Base-by-base conservation (phyloP, 1,140 invertebrate species). In the Drosophila grimshawi region DNA sequence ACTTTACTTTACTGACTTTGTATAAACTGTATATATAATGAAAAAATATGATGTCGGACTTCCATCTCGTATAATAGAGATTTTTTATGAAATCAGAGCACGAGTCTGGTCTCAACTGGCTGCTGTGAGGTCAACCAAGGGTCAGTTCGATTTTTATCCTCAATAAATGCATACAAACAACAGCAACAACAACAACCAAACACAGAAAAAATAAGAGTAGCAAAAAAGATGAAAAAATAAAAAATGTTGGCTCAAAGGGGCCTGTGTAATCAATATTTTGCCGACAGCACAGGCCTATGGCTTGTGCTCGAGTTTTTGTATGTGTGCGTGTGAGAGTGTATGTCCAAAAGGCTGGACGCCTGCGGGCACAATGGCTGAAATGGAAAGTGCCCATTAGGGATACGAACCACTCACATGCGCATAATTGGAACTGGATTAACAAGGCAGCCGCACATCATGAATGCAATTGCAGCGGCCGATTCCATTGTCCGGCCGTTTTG, bases 391-490 rank as follows among this genome's bases (percentile, higher is more conserved):
- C 86, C 85, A 89, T 88, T 83, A 88, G 85, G 82, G 76, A 79
- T 69, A 65, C 69, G 71, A 82, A 46, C 53, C 82, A 88, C 83
- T 86, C 85, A 88, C 76, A 86, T 77, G 77, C 65, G 73, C 85
- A 85, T 89, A 89, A 89, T 89, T 89, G 85, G 78, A 85, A 80
- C 85, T 81, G 85, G 85, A 89, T 89, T 89, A 89, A 85, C 85
- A 88, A 85, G 77, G 70, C 83, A 70, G 56, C 62, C 62, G 59
- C 46, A 70, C 68, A 52, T 76, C 57, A 46, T 76, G 64, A 80
- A 78, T 88, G 80, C 85, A 81, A 73, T 83, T 64, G 72, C 59
- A 55, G 45, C 32, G 8, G 5, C 43, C 0, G 7, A 60, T 29
- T 37, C 27, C 77, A 89, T 85, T 88, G 83, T 89, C 83, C 83